These are phyloP conservation scores for Nebria salina DNA, from an alignment of 2,888 invertebrate species.

Conservation along the genomic window DNA sequence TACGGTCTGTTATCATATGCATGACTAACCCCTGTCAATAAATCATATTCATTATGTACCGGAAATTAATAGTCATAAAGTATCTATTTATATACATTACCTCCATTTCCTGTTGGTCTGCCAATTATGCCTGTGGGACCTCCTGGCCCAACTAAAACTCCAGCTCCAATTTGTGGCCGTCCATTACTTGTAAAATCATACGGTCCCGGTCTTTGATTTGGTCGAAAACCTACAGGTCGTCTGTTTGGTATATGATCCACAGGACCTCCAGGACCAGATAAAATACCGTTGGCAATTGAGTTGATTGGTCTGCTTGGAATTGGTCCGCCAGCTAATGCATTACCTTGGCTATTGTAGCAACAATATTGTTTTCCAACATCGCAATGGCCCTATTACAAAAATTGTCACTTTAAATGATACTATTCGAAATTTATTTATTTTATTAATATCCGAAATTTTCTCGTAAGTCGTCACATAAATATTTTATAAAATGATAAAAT, in stretches of 20 bases:
- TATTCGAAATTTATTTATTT: too few species aligned
- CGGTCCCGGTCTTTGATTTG: conserved; percentile 49
- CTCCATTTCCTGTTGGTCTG: conserved; percentile 53
- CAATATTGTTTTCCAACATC: conserved; percentile 72
- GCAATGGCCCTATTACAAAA: conserved; percentile 69
- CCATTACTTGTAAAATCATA: conserved; percentile 40
- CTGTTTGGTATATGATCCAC: conserved; percentile 51
- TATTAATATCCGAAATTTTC: too few species aligned
- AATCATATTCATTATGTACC: not conserved
- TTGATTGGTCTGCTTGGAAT: conserved; percentile 58
- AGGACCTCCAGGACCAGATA: conserved; percentile 63
- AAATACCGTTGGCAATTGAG: conserved; percentile 60
- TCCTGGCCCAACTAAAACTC: conserved; percentile 62
- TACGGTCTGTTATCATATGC: conserved; percentile 51
- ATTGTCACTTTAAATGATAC: too few species aligned
- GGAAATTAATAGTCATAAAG: too few species aligned
- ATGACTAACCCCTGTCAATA: conserved; percentile 36
- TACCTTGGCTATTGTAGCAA: conserved; percentile 65
- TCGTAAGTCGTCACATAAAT: too few species aligned
- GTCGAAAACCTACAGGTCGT: conserved; percentile 44
- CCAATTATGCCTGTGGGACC: conserved; percentile 67
- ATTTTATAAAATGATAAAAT: too few species aligned
- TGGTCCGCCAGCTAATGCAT: conserved; percentile 53
- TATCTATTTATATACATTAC: not conserved
- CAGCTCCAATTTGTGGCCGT: conserved; percentile 48